A percentile compares a stretch with the other conserved stretches of the same genome.
Conservation (phyloP, 2,113 vertebrate genomes). For the Phyllostomus hastatus region DNA sequence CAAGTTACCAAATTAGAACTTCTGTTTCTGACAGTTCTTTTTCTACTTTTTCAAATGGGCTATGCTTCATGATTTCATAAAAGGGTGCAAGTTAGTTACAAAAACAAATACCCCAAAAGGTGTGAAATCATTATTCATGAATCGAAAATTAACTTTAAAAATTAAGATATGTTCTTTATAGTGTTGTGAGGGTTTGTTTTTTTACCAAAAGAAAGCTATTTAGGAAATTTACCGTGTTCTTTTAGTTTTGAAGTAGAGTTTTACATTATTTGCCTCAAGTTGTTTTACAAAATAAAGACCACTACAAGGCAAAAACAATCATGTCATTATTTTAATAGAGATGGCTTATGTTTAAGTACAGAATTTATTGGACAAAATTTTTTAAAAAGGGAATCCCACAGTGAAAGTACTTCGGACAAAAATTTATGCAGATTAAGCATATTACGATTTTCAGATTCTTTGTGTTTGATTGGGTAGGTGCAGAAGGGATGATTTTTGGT, state of each 20-base stretch:
- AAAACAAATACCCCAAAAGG: background rate
- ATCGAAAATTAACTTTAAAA: background rate
- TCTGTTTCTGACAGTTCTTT: background rate
- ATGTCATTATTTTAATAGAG: background rate
- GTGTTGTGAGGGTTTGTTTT: background rate
- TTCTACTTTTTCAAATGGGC: background rate
- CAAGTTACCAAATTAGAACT: background rate
- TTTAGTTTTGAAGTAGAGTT: constrained; percentile 7
- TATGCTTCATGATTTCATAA: background rate
- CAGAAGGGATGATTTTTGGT: background rate
- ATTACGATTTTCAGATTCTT: background rate
- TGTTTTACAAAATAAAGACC: background rate
- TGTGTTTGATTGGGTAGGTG: background rate
- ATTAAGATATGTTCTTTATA: background rate
- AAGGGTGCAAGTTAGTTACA: background rate
- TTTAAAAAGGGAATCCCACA: background rate
- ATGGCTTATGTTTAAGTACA: background rate
- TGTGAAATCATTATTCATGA: background rate
- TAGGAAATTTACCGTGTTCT: background rate
- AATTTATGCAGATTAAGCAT: background rate
- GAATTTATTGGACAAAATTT: background rate
- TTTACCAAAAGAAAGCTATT: background rate
- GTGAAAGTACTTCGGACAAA: background rate
- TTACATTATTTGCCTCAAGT: background rate
- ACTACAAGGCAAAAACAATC: background rate